A percentile compares a stretch with the other conserved stretches of the same genome.
phyloP scores from a whole-genome alignment of 2,888 invertebrate genomes.

The Lithophane ornitopus region DNA sequence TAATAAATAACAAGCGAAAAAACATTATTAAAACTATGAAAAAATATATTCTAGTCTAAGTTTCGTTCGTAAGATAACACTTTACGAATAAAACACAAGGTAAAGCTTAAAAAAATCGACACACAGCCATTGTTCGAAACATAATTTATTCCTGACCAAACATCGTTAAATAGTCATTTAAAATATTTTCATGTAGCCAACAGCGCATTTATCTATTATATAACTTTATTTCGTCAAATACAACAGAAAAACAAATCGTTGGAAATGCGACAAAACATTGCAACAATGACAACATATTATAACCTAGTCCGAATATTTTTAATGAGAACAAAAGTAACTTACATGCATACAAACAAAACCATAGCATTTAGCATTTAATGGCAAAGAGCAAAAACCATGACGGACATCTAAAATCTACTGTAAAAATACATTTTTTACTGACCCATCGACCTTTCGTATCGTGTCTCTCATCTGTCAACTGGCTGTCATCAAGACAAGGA shows the following conservation, averaged over 20 bases:
- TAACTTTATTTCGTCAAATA: slow-evolving; percentile 59
- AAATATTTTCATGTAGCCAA: slow-evolving; percentile 17
- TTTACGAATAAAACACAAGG: background rate
- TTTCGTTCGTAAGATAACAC: slow-evolving; percentile 6
- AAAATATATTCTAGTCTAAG: slow-evolving; percentile 16
- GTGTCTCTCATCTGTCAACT: slow-evolving; percentile 58
- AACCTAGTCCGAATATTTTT: slow-evolving; percentile 47
- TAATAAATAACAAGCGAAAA: background rate
- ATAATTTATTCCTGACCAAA: background rate
- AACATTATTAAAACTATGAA: slow-evolving; percentile 2
- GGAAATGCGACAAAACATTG: slow-evolving; percentile 56
- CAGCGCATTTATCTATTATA: slow-evolving; percentile 54
- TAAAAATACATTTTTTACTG: slow-evolving; percentile 80
- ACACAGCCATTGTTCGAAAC: slow-evolving; percentile 7
- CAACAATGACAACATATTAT: slow-evolving; percentile 56
- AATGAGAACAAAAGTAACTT: slow-evolving; percentile 74
- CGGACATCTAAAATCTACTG: slow-evolving; percentile 77
- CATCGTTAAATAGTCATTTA: background rate
- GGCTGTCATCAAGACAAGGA: background rate
- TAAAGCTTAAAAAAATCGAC: slow-evolving; percentile 1
- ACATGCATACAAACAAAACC: slow-evolving; percentile 83
- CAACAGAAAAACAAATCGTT: slow-evolving; percentile 55
- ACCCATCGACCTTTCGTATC: slow-evolving; percentile 83
- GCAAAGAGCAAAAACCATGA: slow-evolving; percentile 88
- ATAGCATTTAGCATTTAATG: slow-evolving; percentile 74